Percentiles rank a stretch among this genome's conserved stretches.
phyloP scores from a whole-genome alignment of 1,140 invertebrate species.

The Cyclina sinensis region DNA sequence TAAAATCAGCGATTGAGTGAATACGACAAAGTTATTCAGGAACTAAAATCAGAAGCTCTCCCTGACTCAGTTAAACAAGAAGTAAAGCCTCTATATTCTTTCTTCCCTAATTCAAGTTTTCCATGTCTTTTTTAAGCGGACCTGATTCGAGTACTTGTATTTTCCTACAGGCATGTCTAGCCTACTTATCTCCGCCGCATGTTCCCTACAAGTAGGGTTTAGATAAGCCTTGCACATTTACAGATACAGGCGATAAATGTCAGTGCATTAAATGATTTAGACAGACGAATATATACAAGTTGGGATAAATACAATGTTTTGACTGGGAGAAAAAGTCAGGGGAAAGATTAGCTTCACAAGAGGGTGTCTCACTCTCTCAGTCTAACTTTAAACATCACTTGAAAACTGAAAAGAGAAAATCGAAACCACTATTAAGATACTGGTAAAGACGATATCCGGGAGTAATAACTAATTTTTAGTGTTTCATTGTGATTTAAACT shows the following conservation, averaged over 20 bases:
- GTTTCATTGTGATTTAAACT: neutral
- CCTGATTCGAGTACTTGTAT: neutral
- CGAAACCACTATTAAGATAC: neutral
- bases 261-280: conserved; percentile 37
- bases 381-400: neutral
- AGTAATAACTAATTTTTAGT: neutral
- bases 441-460: too few relatives aligned
- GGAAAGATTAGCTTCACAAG: conserved; percentile 23
- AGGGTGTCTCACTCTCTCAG: neutral
- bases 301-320: conserved; percentile 35
- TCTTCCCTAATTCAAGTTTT: neutral
- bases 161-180: conserved; percentile 2
- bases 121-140: conserved; percentile 12
- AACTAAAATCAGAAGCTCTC: too few relatives aligned
- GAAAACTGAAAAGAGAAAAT: neutral
- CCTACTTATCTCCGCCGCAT: neutral
- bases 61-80: too few relatives aligned
- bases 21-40: too few relatives aligned
- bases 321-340: conserved; percentile 10
- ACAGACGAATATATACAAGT: conserved; percentile 24
- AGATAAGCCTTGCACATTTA: conserved; percentile 16
- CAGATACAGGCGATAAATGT: conserved; percentile 26
- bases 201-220: conserved; percentile 20
- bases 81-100: neutral
- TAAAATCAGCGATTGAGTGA: too few relatives aligned